Evolutionary conservation across 2,113 vertebrate species (phyloP).

Genomic region (Myiozetetes cayanensis): DNA sequence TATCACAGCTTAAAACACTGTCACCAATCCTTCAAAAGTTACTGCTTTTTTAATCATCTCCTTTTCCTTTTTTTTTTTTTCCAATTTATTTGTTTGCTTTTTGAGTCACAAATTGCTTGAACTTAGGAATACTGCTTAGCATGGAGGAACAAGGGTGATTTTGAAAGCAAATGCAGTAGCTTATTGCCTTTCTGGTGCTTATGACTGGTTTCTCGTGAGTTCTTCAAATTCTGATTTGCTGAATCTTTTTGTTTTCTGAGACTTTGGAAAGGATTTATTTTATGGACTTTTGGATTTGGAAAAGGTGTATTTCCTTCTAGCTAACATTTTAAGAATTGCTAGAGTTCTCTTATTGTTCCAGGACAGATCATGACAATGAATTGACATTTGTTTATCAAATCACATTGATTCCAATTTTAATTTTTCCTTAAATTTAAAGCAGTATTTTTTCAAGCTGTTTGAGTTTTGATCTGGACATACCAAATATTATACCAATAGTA

Average conservation of each 20-base stretch:
- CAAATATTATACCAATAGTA: background rate
- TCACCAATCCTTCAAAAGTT: background rate
- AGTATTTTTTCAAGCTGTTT: background rate
- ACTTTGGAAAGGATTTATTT: background rate
- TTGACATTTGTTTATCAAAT: background rate
- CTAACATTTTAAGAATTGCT: background rate
- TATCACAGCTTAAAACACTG: background rate
- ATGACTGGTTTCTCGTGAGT: background rate
- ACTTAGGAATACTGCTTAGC: background rate
- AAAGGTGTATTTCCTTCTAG: background rate
- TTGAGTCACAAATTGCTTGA: background rate
- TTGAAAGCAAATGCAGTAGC: background rate
- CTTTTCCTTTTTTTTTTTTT: background rate
- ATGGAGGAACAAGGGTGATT: background rate
- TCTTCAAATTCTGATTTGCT: background rate
- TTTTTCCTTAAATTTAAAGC: background rate
- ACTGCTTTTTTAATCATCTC: background rate
- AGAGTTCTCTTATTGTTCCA: background rate
- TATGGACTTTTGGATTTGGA: background rate
- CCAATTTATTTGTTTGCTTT: no score
- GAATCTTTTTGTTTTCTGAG: background rate
- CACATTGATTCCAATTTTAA: background rate
- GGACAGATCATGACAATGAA: background rate
- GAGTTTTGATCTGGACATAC: background rate
- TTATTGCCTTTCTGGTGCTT: background rate